Base-by-base conservation (phyloP, 2,113 vertebrate genomes). In the Sprattus sprattus region DNA sequence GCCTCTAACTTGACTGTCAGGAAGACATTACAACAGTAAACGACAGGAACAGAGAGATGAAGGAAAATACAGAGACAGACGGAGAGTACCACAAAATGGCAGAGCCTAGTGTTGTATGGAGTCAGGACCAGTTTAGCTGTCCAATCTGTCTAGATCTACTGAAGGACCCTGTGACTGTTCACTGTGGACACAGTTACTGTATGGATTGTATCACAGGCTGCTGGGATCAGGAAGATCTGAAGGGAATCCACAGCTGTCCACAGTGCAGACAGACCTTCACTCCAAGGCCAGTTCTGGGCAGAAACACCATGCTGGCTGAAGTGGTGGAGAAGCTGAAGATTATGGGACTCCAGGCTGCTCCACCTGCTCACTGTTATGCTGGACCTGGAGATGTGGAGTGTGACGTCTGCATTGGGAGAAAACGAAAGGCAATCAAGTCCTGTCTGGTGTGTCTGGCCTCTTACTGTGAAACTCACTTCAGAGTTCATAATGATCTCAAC, bases 311-410 rank as follows among this genome's bases (percentile, higher is more conserved):
- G 22, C 22, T 64, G 22, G 60, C 60, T 64, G 60, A 64, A 2
- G 22, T 64, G 60, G 60, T 64, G 2, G 60, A 64, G 20, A 64
- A 25, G 20, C 60, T 64, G 22, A 64, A 25, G 2, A 20, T 64
- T n/a, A 1, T 22, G 57, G 57, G 57, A 64, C 57, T 64, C 57
- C 57, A 64, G 57, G 20, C 83, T 84, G 45, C 84, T 81, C 78
- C 84, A 60, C 75, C 84, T 81, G 78, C 78, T 81, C 84, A 85
- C 78, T 57, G 78, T 81, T 81, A 85, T 46, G 78, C 84, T 81
- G 84, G 84, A 85, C 78, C 84, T 81, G 82, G 85, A 86, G 64
- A 86, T 86, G 82, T 86, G 45, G 85, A 57, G 64, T 86, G 81
- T 75, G 85, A 75, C 44, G 39, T 81, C 7, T 81, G 78, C 50